Conservation (phyloP, 2,888 invertebrate species). For the Bruchidius siliquastri region DNA sequence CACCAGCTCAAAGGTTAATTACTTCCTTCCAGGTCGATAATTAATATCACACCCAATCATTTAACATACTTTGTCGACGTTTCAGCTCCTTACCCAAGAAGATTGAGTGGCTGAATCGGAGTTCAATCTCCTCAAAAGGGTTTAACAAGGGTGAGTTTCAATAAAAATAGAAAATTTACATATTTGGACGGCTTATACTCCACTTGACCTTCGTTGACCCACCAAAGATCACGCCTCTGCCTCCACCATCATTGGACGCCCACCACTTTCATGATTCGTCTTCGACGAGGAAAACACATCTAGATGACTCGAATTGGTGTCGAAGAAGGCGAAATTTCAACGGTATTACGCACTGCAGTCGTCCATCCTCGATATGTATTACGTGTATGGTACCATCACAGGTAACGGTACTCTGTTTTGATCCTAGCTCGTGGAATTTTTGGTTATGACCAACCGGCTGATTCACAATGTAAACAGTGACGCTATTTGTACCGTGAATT, state of each 20-base stretch:
- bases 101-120: no score
- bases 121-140: no score
- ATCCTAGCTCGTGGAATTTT: background rate
- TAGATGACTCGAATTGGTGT: background rate
- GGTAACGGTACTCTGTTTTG: background rate
- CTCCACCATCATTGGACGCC: background rate
- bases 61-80: no score
- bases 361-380: background rate
- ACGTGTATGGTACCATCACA: background rate
- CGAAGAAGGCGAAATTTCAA: background rate
- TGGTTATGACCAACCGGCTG: background rate
- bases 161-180: background rate
- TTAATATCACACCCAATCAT: no score
- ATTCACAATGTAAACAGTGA: background rate
- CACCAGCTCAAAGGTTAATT: no score
- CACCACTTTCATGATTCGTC: background rate
- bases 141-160: no score
- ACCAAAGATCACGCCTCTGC: background rate
- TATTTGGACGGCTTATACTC: background rate
- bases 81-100: no score
- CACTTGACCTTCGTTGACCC: background rate
- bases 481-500: background rate
- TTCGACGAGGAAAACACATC: background rate
- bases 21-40: no score
- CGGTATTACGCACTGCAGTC: background rate